Evolutionary conservation across 1,140 invertebrate species (phyloP), one percentile per base, ranked within the genome.

Genomic region (Solenopsis fugax): DNA sequence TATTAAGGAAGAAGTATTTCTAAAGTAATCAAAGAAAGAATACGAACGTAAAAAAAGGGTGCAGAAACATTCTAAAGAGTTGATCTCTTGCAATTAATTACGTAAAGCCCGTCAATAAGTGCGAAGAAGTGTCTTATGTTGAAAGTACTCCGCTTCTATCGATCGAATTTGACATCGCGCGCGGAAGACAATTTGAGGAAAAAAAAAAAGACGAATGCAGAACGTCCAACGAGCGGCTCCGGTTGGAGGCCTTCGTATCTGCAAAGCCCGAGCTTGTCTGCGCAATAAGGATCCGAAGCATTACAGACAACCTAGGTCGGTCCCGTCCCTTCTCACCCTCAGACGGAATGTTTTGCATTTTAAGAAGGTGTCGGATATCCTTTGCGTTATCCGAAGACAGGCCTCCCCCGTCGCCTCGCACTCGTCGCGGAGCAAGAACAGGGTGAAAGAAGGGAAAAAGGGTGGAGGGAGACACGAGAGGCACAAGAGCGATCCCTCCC

Each of bases 261-360:
- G 69, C 77, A 91, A 75, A 90, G 87, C 89, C 88, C 86, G 89
- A 88, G 90, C 91, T 91, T 89, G 88, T 93, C 78, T 86, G 89
- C 41, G 90, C 92, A 93, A 92, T 92, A 94, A 92, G 91, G 91
- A 88, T 80, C 89, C 77, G 71, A 80, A 77, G 69, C 88, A 89
- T 90, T 86, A 80, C 84, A 37, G 77, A 58, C 81, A 50, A 80
- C 62, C 78, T 86, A 78, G 50, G 77, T 69, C 54, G 58, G 78
- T 75, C 67, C 77, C 80, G 88, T 84, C 80, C 86, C 82, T 80
- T 87, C 85, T 87, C 80, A 86, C 87, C 67, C 89, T 81, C 81
- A 87, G 92, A 89, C 90, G 92, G 87, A 92, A 93, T 94, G 94
- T 95, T 95, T 95, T 95, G 93, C 94, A 95, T 95, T 94, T 95